These are phyloP conservation scores for Esox lucius DNA, from an alignment of 2,797 vertebrate species.

Conservation along the genomic window DNA sequence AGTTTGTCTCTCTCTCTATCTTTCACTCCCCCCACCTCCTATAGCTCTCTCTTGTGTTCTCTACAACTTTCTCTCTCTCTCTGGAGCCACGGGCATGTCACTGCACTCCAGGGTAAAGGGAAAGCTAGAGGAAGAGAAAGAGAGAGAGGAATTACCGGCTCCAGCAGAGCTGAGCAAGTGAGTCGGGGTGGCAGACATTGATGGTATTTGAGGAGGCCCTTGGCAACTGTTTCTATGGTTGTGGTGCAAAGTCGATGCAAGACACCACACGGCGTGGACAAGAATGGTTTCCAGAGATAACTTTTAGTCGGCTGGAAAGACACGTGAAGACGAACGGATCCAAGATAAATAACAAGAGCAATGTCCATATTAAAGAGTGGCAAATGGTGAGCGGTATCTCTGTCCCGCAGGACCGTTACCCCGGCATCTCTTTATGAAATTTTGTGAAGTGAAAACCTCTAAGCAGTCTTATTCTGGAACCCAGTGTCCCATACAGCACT, in stretches of 20 bases:
- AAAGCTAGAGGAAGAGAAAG: background rate
- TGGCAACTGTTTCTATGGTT: constrained; percentile 26
- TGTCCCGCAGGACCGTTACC: too few species aligned
- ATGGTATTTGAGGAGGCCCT: constrained; percentile 31
- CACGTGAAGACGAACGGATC: constrained; percentile 16
- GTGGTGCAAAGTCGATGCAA: constrained; percentile 6
- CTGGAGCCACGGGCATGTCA: constrained; percentile 46
- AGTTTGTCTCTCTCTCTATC: constrained; percentile 1
- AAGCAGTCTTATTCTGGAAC: background rate
- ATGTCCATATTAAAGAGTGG: background rate
- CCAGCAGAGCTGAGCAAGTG: constrained; percentile 48
- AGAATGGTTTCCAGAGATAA: constrained; percentile 19
- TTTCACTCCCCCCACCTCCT: background rate
- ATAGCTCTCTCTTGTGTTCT: background rate
- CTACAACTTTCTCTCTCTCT: background rate
- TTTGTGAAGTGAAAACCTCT: background rate
- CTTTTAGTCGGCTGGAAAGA: background rate
- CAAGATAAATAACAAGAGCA: background rate
- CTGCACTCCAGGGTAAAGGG: constrained; percentile 56
- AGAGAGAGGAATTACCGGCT: constrained; percentile 32
- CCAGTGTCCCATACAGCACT: background rate
- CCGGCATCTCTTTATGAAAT: too few species aligned
- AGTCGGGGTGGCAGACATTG: constrained; percentile 51
- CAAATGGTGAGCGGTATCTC: background rate
- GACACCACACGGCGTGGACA: background rate